Evolutionary conservation across 2,888 invertebrate species (phyloP), one percentile per base, ranked within the genome.

Genomic region (Sesamia inferens): DNA sequence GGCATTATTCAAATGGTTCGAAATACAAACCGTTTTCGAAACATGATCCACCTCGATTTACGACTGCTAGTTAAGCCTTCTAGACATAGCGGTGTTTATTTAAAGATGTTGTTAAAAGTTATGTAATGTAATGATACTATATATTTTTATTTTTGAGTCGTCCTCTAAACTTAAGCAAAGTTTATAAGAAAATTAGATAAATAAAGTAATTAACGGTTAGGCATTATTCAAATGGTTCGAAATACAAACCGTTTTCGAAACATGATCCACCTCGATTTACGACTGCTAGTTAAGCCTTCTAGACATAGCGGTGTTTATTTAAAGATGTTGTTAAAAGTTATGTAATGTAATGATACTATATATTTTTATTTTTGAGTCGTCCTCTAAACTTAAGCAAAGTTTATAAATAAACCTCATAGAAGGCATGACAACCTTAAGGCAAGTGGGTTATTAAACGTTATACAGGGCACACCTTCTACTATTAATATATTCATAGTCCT

Each of bases 401-500:
- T 54, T 54, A 54, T 54, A 54, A 54, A n/a, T 51, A 51, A 51
- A 19, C 51, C 10, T 8, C 48, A 22, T 11, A 7, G 10, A 39
- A 47, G 68, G n/a, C 47, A 39, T 68, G 47, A 48, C 48, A 69
- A 76, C 22, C 10, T 76, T 55, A 31, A 74, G 47, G 59, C 24
- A 61, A 68, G 51, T n/a, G 22, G 19, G 3, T 55, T 63, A 58
- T 70, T 61, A 68, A 48, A 54, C 2, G 19, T 5, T 55, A n/a
- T 61, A 70, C 22, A 70, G 19, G 48, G 2, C 65, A 71, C 55
- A 57, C 68, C 59, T 61, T 65, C 10, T n/a, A 55, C n/a, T 54
- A 66, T 69, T 70, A 75, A 79, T 79, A 55, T 68, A 79, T 81
- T 74, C 75, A 71, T 55, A 67, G 57, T 61, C 51, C 22, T 69